phyloP scores from a whole-genome alignment of 2,797 vertebrate species.

The Rhynchonycteris naso region DNA sequence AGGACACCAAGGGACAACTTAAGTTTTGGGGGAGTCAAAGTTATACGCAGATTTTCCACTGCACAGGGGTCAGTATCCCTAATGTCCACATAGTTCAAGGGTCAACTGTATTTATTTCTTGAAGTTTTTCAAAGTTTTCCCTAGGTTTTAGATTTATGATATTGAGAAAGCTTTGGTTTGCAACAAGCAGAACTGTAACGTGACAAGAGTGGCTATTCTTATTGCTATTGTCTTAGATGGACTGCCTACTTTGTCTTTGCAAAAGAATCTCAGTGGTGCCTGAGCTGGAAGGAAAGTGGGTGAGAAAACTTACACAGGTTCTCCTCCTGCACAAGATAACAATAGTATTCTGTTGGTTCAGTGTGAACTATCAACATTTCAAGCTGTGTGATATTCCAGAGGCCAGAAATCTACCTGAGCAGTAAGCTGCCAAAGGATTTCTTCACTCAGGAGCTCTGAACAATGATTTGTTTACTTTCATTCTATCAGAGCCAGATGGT shows the following conservation, averaged over 20 bases:
- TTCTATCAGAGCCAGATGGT: background rate
- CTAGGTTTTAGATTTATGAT: background rate
- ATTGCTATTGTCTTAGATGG: background rate
- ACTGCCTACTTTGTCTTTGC: constrained; percentile 28
- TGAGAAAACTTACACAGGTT: background rate
- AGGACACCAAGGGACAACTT: background rate
- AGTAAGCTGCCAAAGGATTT: background rate
- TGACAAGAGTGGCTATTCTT: background rate
- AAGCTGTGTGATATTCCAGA: constrained; percentile 5
- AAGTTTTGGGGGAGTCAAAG: background rate
- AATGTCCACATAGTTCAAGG: background rate
- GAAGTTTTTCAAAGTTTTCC: background rate
- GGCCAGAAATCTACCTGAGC: constrained; percentile 7
- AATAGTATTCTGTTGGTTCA: background rate
- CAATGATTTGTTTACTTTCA: constrained; percentile 52
- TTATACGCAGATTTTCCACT: background rate
- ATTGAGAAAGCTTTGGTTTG: constrained; percentile 16
- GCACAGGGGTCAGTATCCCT: background rate
- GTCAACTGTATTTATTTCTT: background rate
- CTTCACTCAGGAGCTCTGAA: background rate
- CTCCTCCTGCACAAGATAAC: background rate
- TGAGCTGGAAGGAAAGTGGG: background rate
- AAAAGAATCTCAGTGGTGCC: constrained; percentile 51
- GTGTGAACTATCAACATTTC: background rate
- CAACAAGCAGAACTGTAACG: background rate